Percentiles rank a stretch among this genome's conserved stretches.
phyloP scores from a whole-genome alignment of 2,797 vertebrate species.

The Coregonus sp. region DNA sequence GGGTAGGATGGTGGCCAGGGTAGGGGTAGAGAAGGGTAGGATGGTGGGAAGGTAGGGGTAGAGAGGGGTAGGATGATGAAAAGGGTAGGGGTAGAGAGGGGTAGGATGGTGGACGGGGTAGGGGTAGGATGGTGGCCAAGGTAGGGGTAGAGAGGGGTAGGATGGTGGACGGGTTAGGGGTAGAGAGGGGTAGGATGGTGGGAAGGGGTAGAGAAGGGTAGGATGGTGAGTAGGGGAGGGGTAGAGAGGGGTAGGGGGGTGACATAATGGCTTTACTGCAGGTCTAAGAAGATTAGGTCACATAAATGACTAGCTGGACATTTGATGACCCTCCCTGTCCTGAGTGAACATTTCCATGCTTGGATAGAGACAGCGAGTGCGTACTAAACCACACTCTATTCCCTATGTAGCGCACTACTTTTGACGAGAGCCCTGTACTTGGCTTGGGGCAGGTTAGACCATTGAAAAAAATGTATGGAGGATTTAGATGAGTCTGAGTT shows the following conservation, averaged over 20 bases:
- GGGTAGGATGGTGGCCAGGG: not conserved
- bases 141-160: too few species aligned
- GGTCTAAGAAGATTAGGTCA: not conserved
- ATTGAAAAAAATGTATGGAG: too few species aligned
- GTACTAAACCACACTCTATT: not conserved
- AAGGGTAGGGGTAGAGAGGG: not conserved
- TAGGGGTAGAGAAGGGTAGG: not conserved
- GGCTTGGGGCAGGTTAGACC: not conserved
- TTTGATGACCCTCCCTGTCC: not conserved
- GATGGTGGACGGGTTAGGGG: too few species aligned
- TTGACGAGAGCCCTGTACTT: not conserved
- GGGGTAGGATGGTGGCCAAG: too few species aligned
- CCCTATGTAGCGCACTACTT: not conserved
- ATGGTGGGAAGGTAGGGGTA: too few species aligned
- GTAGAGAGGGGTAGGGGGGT: too few species aligned
- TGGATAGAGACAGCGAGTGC: not conserved
- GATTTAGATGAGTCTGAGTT: not conserved
- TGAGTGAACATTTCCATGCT: not conserved
- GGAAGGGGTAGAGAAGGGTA: too few species aligned
- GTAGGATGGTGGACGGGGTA: too few species aligned
- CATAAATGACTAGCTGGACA: not conserved
- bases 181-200: too few species aligned
- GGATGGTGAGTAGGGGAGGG: too few species aligned
- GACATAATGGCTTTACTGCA: not conserved
- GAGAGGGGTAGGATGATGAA: not conserved